A percentile compares a stretch with the other conserved stretches of the same genome.
Conservation (phyloP, 2,888 invertebrate genomes). For the Heterodera filipjevi region DNA sequence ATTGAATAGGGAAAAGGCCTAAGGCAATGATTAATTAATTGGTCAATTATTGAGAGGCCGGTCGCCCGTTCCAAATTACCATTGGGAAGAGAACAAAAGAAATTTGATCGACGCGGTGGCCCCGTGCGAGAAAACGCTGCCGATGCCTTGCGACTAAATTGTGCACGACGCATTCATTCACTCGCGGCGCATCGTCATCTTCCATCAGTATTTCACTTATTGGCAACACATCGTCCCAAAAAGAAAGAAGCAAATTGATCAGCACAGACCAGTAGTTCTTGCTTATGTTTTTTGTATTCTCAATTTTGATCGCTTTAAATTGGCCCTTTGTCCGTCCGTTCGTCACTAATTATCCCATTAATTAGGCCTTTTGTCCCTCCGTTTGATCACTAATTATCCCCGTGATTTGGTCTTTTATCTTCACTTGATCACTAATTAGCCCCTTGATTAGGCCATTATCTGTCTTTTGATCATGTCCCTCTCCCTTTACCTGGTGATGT, state of each 20-base stretch:
- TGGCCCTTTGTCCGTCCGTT: no score
- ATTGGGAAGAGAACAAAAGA: constrained; percentile 54
- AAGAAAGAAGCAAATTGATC: neutral
- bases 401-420: no score
- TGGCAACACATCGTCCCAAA: constrained; percentile 1
- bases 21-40: constrained; percentile 20
- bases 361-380: no score
- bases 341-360: no score
- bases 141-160: constrained; percentile 7
- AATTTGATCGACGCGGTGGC: constrained; percentile 48
- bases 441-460: neutral
- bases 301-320: no score
- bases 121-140: constrained; percentile 38
- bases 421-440: neutral
- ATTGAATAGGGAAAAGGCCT: constrained; percentile 56
- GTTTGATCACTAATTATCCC: no score
- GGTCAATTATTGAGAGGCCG: neutral
- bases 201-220: constrained; percentile 10
- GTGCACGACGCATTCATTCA: constrained; percentile 29
- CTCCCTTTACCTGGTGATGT: neutral
- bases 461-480: neutral
- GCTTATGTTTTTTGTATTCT: no score
- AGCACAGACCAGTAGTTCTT: neutral
- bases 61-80: constrained; percentile 35
- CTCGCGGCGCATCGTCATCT: constrained; percentile 1